These are phyloP conservation scores for Laticauda laticaudata DNA, from an alignment of 2,113 vertebrate genomes.

Conservation along the genomic window DNA sequence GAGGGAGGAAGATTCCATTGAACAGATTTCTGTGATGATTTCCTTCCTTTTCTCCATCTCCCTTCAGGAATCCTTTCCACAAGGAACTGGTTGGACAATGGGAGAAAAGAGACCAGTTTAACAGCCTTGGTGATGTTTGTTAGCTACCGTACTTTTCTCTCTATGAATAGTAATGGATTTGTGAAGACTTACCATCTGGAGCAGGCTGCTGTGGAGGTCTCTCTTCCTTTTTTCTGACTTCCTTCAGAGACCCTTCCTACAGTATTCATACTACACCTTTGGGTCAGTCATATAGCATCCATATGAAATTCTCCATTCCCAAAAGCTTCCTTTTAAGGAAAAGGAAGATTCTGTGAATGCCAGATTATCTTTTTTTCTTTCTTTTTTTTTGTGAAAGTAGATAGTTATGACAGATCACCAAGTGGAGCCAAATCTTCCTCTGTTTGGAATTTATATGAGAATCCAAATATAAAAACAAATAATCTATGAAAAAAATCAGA, in stretches of 20 bases:
- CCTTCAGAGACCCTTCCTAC: background rate
- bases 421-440: background rate
- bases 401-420: no score
- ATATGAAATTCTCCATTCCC: background rate
- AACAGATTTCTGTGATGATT: background rate
- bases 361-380: background rate
- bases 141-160: background rate
- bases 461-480: background rate
- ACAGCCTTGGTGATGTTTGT: background rate
- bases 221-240: background rate
- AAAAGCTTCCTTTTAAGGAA: background rate
- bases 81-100: background rate
- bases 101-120: background rate
- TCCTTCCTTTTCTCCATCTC: background rate
- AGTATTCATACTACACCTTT: background rate
- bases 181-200: background rate
- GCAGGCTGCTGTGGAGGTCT: background rate
- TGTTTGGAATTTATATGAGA: background rate
- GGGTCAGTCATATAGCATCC: background rate
- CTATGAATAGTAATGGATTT: background rate
- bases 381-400: background rate
- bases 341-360: background rate
- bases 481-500: background rate
- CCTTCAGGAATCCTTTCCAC: background rate
- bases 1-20: background rate